Evolutionary conservation across 2,888 invertebrate genomes (phyloP), one percentile per base, ranked within the genome.

Genomic region (Strigamia crassipes): DNA sequence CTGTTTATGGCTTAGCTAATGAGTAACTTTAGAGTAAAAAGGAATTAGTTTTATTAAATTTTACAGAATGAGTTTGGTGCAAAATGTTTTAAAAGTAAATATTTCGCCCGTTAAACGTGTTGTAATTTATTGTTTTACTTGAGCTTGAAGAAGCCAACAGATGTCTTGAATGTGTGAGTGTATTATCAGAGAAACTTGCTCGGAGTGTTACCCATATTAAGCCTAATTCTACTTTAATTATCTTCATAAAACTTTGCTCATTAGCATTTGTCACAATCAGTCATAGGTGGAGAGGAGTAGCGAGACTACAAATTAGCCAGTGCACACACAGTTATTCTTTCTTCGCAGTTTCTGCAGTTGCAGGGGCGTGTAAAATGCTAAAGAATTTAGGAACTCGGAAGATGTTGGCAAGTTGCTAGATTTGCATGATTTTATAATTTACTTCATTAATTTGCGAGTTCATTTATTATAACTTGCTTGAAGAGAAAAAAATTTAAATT

Each of bases 211-310:
- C 27, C 31, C 23, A 27, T 73, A 27, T 73, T 73, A 73, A 73
- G 73, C 73, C 31, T 73, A 73, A 73, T 73, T 73, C 31, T 73
- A 31, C 73, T 73, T 73, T 73, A 73, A 73, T 73, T 73, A 73
- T 73, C 73, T 73, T 73, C 73, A 73, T 73, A 73, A 73, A 73
- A 73, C 73, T 73, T 73, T 73, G 73, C 73, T 73, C 73, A 73
- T 73, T 73, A 73, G 73, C 73, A 73, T 73, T 73, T 73, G 73
- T 73, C 73, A 73, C 31, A 73, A 73, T 73, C 73, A 73, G 73
- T 73, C 73, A 73, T 73, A 73, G 73, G 73, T 73, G 31, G 73
- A 73, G 73, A 73, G 73, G 73, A 73, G 73, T 27, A 27, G 73
- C 73, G 73, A 73, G 31, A n/a, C 73, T 73, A 73, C 73, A 73